Percentiles rank a stretch among this genome's conserved stretches.
Evolutionary conservation across 2,113 vertebrate genomes (phyloP).

Genomic region (Hippocampus comes): DNA sequence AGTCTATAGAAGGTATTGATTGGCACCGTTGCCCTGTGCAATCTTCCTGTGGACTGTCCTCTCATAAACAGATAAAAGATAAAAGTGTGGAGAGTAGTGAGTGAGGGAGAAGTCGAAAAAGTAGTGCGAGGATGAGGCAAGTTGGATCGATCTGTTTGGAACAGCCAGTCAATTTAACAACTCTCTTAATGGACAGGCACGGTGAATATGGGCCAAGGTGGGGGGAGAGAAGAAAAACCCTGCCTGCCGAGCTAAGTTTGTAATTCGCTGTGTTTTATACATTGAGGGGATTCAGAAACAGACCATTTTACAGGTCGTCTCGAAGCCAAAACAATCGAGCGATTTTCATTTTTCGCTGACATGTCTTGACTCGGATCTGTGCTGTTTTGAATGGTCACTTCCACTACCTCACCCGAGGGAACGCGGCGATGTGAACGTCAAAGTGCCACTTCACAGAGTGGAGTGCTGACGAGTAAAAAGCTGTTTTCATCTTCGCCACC

Average conservation of each 20-base stretch:
- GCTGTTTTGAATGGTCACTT: slow-evolving; percentile 5
- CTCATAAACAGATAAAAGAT: slow-evolving; percentile 37
- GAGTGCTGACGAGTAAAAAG: slow-evolving; percentile 64
- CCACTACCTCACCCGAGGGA: slow-evolving; percentile 39
- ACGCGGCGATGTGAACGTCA: slow-evolving; percentile 48
- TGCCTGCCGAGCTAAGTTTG: slow-evolving; percentile 53
- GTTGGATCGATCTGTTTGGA: slow-evolving; percentile 65
- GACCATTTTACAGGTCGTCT: slow-evolving; percentile 15
- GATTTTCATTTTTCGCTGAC: slow-evolving; percentile 2
- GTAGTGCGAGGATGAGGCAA: slow-evolving; percentile 45
- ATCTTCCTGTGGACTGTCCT: slow-evolving; percentile 47
- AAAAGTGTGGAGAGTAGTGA: slow-evolving; percentile 7
- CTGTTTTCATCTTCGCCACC: slow-evolving; percentile 55
- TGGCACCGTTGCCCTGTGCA: slow-evolving; percentile 72
- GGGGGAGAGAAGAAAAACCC: slow-evolving; percentile 2
- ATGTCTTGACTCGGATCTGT: slow-evolving; percentile 14
- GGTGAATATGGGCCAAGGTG: slow-evolving; percentile 47
- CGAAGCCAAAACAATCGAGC: slow-evolving; percentile 14
- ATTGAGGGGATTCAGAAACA: background rate
- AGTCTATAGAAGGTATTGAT: slow-evolving; percentile 77
- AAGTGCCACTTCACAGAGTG: slow-evolving; percentile 53
- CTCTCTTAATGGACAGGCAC: slow-evolving; percentile 70
- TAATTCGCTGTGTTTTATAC: slow-evolving; percentile 22
- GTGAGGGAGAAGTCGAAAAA: slow-evolving; percentile 31
- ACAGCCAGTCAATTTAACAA: slow-evolving; percentile 72